Percentiles rank a stretch among this genome's conserved stretches.
Evolutionary conservation across 2,113 vertebrate genomes (phyloP).

Genomic region (Enhydra lutris): DNA sequence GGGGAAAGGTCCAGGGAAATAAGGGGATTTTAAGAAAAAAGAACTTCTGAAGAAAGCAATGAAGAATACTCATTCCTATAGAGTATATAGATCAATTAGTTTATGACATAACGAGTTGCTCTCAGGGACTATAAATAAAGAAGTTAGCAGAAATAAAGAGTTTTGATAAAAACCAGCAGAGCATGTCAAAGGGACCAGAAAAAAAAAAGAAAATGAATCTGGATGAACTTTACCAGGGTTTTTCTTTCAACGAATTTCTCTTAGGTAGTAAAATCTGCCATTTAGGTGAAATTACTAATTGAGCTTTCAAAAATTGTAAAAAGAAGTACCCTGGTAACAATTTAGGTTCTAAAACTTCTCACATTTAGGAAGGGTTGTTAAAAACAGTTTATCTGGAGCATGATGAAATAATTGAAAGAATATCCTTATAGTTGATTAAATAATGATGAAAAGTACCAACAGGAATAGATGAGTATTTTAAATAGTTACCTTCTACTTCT

Average conservation of each 20-base stretch:
- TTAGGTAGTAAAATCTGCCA: constrained; percentile 30
- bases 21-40: neutral
- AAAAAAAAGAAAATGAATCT: neutral
- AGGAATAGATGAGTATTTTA: neutral
- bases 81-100: neutral
- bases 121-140: neutral
- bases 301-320: neutral
- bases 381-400: neutral
- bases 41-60: neutral
- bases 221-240: neutral
- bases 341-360: neutral
- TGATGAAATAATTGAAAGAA: neutral
- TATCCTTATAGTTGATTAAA: constrained; percentile 27
- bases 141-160: neutral
- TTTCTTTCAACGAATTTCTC: constrained; percentile 6
- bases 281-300: neutral
- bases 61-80: neutral
- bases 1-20: neutral
- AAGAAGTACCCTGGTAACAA: neutral
- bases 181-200: neutral
- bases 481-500: constrained; percentile 79
- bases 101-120: constrained; percentile 5
- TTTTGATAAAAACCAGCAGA: neutral
- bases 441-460: neutral
- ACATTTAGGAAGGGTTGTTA: neutral